phyloP scores from a whole-genome alignment of 2,888 invertebrate genomes.

The Onchidella celtica region DNA sequence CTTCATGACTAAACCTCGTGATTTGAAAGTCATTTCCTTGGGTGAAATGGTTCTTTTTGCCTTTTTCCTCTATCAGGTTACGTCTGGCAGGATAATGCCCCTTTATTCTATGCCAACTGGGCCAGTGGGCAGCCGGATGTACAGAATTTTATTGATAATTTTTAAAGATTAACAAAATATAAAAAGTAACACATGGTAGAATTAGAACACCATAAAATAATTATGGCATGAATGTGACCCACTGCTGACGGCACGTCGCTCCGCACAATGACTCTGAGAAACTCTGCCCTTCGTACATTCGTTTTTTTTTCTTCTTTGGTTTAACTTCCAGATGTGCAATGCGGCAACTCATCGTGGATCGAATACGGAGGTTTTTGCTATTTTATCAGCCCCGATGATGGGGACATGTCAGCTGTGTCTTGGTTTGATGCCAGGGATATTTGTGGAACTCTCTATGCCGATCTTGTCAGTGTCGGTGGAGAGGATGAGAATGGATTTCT shows the following conservation, averaged over 20 bases:
- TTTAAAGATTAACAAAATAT: no score
- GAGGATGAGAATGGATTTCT: slow-evolving; percentile 64
- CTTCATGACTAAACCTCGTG: no score
- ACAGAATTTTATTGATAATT: no score
- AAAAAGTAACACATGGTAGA: no score
- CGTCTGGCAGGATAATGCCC: slow-evolving; percentile 22
- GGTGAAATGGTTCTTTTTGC: no score
- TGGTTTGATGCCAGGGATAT: slow-evolving; percentile 63
- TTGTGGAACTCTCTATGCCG: slow-evolving; percentile 58
- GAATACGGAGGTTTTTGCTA: slow-evolving; percentile 63
- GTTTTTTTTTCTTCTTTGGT: not conserved
- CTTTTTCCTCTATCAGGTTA: slow-evolving; percentile 17
- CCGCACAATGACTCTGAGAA: no score
- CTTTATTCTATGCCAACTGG: slow-evolving; percentile 29
- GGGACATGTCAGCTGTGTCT: slow-evolving; percentile 48
- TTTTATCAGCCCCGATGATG: slow-evolving; percentile 55
- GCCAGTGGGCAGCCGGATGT: slow-evolving; percentile 19
- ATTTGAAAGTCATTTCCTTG: no score
- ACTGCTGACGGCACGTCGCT: no score
- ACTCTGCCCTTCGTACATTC: no score
- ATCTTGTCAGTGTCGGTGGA: slow-evolving; percentile 64
- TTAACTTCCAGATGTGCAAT: not conserved
- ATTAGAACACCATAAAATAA: no score
- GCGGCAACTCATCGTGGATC: slow-evolving; percentile 58
- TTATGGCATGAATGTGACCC: no score